These are phyloP conservation scores for Agrilus biguttatus DNA, from an alignment of 2,888 invertebrate genomes.

Conservation along the genomic window DNA sequence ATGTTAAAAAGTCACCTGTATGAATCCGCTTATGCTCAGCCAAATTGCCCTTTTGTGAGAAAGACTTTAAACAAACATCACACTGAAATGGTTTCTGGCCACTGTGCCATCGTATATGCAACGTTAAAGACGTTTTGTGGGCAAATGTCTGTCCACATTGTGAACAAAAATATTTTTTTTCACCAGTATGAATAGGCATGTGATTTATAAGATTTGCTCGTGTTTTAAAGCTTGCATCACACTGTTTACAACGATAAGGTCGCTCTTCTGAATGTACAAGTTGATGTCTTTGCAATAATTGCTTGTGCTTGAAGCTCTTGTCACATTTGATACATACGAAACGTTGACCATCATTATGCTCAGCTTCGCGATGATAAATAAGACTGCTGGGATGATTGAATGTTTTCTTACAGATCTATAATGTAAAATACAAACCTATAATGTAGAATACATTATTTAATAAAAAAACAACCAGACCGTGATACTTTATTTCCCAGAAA, in stretches of 20 bases:
- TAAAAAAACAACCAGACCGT: too few species aligned
- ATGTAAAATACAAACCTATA: too few species aligned
- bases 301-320: conserved; percentile 60
- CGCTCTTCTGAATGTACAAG: conserved; percentile 59
- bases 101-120: conserved; percentile 58
- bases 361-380: conserved; percentile 58
- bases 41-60: conserved; percentile 66
- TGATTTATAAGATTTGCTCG: conserved; percentile 60
- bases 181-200: conserved; percentile 54
- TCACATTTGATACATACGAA: conserved; percentile 64
- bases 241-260: conserved; percentile 46
- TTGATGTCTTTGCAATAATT: conserved; percentile 62
- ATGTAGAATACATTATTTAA: background rate
- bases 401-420: conserved; percentile 44
- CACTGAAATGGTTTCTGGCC: conserved; percentile 57
- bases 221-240: conserved; percentile 51
- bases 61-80: conserved; percentile 53
- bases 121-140: conserved; percentile 61
- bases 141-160: conserved; percentile 60
- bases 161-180: conserved; percentile 54
- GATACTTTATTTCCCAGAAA: too few species aligned
- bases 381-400: conserved; percentile 60
- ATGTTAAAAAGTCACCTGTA: conserved; percentile 28
- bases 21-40: conserved; percentile 65
- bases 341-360: conserved; percentile 45